Evolutionary conservation across 2,797 vertebrate genomes (phyloP).

Genomic region (Ctenochaetus hawaiiensis): DNA sequence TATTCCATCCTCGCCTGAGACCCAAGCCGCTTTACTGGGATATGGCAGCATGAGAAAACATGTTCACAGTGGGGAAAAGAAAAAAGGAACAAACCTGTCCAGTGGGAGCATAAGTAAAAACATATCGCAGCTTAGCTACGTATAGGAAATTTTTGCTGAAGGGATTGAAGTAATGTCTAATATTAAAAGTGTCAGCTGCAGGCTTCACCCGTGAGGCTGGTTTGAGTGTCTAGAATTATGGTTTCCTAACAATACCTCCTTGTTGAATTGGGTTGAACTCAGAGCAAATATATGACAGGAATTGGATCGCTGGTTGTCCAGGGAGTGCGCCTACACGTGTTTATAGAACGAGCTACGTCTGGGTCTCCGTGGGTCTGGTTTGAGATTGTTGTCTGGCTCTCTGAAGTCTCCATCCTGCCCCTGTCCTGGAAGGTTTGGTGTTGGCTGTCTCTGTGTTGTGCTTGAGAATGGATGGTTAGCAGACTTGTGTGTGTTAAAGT

Average conservation of each 20-base stretch:
- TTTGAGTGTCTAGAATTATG: slow-evolving; percentile 71
- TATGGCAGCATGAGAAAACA: slow-evolving; percentile 75
- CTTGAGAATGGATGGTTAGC: slow-evolving; percentile 61
- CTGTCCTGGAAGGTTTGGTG: slow-evolving; percentile 46
- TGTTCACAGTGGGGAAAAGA: slow-evolving; percentile 70
- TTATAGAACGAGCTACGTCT: slow-evolving; percentile 57
- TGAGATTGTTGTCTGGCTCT: slow-evolving; percentile 58
- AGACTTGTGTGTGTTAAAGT: slow-evolving; percentile 65
- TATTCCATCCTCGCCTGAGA: slow-evolving; percentile 52
- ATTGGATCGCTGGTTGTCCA: slow-evolving; percentile 70
- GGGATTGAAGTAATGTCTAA: slow-evolving; percentile 74
- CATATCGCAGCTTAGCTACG: slow-evolving; percentile 53
- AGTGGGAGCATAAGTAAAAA: slow-evolving; percentile 72
- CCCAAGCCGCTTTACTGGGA: slow-evolving; percentile 60
- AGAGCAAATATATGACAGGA: slow-evolving; percentile 76
- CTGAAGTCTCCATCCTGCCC: slow-evolving; percentile 42
- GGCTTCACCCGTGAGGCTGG: slow-evolving; percentile 62
- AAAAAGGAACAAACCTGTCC: slow-evolving; percentile 74
- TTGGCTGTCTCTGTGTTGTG: slow-evolving; percentile 50
- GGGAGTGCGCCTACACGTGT: slow-evolving; percentile 59
- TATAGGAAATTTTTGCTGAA: slow-evolving; percentile 67
- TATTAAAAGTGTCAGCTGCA: slow-evolving; percentile 80
- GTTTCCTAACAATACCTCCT: slow-evolving; percentile 76
- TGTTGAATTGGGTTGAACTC: slow-evolving; percentile 72
- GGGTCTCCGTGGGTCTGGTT: slow-evolving; percentile 54